Evolutionary conservation across 2,113 vertebrate species (phyloP).

Genomic region (Rhinolophus ferrumequinum): DNA sequence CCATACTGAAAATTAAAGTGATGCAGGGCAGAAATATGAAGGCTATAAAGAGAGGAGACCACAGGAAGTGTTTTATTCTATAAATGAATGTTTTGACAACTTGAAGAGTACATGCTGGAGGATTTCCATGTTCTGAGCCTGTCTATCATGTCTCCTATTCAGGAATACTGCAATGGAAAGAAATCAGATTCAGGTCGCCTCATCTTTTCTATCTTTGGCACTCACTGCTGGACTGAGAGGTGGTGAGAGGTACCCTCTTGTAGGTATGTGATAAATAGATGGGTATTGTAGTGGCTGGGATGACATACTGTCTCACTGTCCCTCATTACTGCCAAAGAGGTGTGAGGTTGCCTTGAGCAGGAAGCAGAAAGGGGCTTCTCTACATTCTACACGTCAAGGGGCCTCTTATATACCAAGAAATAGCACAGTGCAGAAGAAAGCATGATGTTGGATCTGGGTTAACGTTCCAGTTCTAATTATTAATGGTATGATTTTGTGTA

Average conservation of each 20-base stretch:
- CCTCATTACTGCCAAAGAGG: not conserved
- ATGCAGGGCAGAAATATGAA: not conserved
- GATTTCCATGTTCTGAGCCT: not conserved
- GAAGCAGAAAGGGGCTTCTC: not conserved
- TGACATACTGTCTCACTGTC: not conserved
- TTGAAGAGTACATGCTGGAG: not conserved
- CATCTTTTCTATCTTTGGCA: not conserved
- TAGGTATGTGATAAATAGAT: not conserved
- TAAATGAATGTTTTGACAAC: not conserved
- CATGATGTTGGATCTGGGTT: not conserved
- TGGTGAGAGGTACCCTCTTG: not conserved
- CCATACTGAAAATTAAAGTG: not conserved
- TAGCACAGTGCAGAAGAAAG: not conserved
- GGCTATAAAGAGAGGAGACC: not conserved
- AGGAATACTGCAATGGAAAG: not conserved
- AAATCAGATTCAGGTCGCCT: not conserved
- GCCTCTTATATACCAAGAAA: not conserved
- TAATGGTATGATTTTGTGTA: not conserved
- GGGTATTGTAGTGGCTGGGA: not conserved
- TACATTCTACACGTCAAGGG: not conserved
- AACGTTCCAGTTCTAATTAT: not conserved
- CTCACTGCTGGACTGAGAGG: not conserved
- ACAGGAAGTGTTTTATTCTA: not conserved
- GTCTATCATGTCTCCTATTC: not conserved
- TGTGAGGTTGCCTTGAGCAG: not conserved